Base-by-base conservation (phyloP, 1,140 invertebrate species). In the Leucophenga varia region DNA sequence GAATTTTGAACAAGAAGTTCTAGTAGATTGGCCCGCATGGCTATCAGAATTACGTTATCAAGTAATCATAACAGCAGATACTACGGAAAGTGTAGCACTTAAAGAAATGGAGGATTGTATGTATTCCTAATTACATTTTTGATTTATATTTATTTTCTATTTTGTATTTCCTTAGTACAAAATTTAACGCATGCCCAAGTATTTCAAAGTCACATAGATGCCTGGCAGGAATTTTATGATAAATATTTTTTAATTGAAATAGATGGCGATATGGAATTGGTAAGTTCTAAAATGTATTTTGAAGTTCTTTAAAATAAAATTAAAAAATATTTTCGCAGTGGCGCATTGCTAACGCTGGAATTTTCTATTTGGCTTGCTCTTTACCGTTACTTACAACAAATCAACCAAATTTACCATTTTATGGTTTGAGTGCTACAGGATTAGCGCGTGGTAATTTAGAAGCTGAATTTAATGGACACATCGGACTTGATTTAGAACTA, bases 101-200 rank as follows among this genome's bases (percentile, higher is more conserved):
- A 59, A 76, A 35, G 81, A 82, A 47, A 72, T 82, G 25, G 47
- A 77, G 13, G 75, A 79, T 74, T 77, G 79, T 80, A 57, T 59
- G 61, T 52, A 17, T n/a, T n/a, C n/a, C n/a, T n/a, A n/a, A n/a
- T n/a, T n/a, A n/a, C n/a, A n/a, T n/a, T n/a, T n/a, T n/a, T n/a
- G n/a, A n/a, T n/a, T n/a, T n/a, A n/a, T n/a, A n/a, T n/a, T n/a
- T n/a, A n/a, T n/a, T n/a, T n/a, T n/a, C n/a, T n/a, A n/a, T n/a
- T n/a, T n/a, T n/a, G n/a, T n/a, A n/a, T n/a, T n/a, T 45, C 14
- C 13, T 40, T 31, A 50, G 51, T 55, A n/a, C 42, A 63, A 0
- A 36, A 49, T 3, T 19, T 57, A 5, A 42, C 32, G 9, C 5
- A 19, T 2, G 22, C 14, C 6, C 21, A 21, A 1, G 5, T 73